These are phyloP conservation scores for Pegoplata infirma DNA, from an alignment of 2,888 invertebrate genomes.

Conservation along the genomic window DNA sequence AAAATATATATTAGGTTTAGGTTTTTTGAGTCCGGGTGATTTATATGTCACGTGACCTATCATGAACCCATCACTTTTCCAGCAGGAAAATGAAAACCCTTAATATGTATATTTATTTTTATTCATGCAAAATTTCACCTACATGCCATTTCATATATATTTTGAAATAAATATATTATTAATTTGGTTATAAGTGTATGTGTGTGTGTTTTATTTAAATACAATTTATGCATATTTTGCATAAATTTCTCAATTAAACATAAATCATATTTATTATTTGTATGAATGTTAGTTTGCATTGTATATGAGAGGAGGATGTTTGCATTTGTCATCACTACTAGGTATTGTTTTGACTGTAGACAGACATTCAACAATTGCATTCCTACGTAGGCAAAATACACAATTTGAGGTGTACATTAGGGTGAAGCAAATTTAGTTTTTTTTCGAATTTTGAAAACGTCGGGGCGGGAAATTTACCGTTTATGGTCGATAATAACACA, in stretches of 20 bases:
- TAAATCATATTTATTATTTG: slow-evolving; percentile 59
- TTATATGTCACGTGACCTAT: too few species aligned
- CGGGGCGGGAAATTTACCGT: too few species aligned
- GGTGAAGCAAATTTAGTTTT: too few species aligned
- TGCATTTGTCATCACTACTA: slow-evolving; percentile 59
- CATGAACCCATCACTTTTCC: too few species aligned
- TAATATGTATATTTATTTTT: too few species aligned
- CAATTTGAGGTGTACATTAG: too few species aligned
- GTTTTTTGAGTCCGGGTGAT: too few species aligned
- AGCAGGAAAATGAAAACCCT: too few species aligned
- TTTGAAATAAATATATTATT: slow-evolving; percentile 19
- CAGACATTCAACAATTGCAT: slow-evolving; percentile 60
- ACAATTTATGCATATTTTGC: slow-evolving; percentile 62
- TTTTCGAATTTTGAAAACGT: too few species aligned
- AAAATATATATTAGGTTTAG: too few species aligned
- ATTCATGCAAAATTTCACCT: too few species aligned
- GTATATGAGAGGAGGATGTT: slow-evolving; percentile 41
- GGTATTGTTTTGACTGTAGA: slow-evolving; percentile 41
- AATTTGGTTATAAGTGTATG: background rate
- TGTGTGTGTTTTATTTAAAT: slow-evolving; percentile 3
- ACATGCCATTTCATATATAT: slow-evolving; percentile 2
- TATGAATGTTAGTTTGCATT: background rate
- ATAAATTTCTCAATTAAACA: slow-evolving; percentile 63
- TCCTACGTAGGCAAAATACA: slow-evolving; percentile 39
- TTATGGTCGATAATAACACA: too few species aligned